phyloP scores from a whole-genome alignment of 2,797 vertebrate genomes.

The Sebastes iracundus region DNA sequence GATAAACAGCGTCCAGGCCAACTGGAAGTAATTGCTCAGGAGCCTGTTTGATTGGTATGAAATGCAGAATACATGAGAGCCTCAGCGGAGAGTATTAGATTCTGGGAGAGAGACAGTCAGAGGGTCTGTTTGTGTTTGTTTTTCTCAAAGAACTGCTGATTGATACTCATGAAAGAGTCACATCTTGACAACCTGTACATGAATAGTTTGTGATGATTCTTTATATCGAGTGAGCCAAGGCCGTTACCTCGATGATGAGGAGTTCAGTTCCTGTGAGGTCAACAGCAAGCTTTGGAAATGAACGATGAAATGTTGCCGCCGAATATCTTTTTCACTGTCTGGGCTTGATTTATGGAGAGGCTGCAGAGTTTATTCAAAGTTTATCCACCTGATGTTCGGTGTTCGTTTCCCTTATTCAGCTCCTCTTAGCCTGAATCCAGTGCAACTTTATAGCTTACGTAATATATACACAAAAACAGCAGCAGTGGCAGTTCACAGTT shows the following conservation, averaged over 20 bases:
- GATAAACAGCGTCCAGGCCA: conserved; percentile 67
- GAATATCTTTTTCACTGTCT: conserved; percentile 26
- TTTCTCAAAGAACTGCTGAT: neutral
- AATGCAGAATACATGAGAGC: conserved; percentile 51
- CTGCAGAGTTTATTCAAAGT: conserved; percentile 26
- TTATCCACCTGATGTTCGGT: neutral
- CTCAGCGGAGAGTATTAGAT: conserved; percentile 20
- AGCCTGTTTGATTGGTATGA: conserved; percentile 64
- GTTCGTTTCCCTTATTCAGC: neutral
- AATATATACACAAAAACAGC: neutral
- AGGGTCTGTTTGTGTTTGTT: neutral
- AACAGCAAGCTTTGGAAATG: conserved; percentile 24
- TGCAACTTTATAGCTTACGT: neutral
- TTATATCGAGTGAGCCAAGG: neutral
- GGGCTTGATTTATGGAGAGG: conserved; percentile 29
- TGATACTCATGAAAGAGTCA: neutral
- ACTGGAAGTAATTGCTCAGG: conserved; percentile 71
- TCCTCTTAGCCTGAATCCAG: neutral
- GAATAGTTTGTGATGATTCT: neutral
- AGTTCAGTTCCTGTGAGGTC: neutral
- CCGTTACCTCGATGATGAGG: conserved; percentile 2
- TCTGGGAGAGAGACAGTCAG: conserved; percentile 2
- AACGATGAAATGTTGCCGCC: conserved; percentile 1
- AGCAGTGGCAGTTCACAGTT: neutral
- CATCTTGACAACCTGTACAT: neutral